Base-by-base conservation (phyloP, 1,140 invertebrate species). In the Delia radicum region DNA sequence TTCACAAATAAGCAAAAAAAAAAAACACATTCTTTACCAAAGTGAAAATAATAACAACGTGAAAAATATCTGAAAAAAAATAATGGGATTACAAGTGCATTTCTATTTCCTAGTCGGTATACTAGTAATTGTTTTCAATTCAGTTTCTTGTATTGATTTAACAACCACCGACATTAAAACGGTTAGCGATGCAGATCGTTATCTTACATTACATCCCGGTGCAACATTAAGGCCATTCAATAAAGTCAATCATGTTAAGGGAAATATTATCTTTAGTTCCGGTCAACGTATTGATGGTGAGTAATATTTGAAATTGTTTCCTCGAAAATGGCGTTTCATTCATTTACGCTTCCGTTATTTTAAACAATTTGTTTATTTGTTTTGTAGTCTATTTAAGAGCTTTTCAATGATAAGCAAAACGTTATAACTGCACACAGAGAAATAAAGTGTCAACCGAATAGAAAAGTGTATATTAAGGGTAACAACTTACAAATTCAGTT, bases 171-270 rank as follows among this genome's bases (percentile, higher is more conserved):
- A 81, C 10, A 85, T 85, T n/a, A 74, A 33, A 1, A 55, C 79
- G 4, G 83, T 85, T 1, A 85, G 74, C 10, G 71, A 85, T 63
- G 81, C 78, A 3, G 78, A 48, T 0, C 80, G 81, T 2, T 85
- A 76, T 46, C 77, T 65, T 2, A 42, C 28, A 0, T 27, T 69
- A 0, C 37, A 85, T 77, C 83, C 83, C 28, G 65, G 76, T 2
- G 75, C 48, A 0, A 21, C 72, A 2, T 77, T 81, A 5, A 67
- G n/a, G 13, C 67, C 77, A 4, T 73, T 85, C 42, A 55, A 75
- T 21, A 85, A 85, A 67, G 80, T 78, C 13, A 79, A 80, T 76
- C 80, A 85, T 74, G 78, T 79, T 3, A 85, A 85, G 37, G 83
- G 83, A 13, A 83, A 83, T 29, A 63, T 82, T 48, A 79, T 85